Percentiles rank a stretch among this genome's conserved stretches.
Conservation (phyloP, 2,113 vertebrate species). For the Nycticryphes semicollaris region DNA sequence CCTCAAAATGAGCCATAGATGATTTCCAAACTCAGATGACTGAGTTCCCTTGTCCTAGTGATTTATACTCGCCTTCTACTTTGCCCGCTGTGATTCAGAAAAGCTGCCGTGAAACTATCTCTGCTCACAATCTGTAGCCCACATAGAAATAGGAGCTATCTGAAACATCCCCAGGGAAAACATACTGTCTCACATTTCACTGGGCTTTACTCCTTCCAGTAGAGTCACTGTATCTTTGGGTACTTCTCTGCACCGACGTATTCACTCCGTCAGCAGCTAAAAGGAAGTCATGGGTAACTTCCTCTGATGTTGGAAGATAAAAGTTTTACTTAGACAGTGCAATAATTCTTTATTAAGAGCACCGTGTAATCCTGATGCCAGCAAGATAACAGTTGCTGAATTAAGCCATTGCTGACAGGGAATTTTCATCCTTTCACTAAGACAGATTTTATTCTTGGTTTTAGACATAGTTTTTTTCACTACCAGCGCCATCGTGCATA, state of each 20-base stretch:
- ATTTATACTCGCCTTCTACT: neutral
- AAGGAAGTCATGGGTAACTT: neutral
- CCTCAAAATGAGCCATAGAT: neutral
- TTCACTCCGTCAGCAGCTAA: neutral
- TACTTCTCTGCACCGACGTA: fast-evolving
- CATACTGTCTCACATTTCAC: neutral
- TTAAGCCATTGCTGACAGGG: neutral
- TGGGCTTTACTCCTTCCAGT: neutral
- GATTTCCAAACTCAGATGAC: neutral
- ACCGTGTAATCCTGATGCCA: neutral
- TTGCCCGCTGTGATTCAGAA: neutral
- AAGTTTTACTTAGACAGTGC: neutral
- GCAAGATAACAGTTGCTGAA: neutral
- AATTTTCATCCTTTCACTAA: neutral
- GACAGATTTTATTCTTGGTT: neutral
- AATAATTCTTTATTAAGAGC: neutral
- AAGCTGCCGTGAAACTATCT: neutral
- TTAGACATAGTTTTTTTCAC: neutral
- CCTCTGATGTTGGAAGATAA: neutral
- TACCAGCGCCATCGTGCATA: neutral
- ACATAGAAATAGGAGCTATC: neutral
- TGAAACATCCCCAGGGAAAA: neutral
- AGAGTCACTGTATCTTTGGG: neutral
- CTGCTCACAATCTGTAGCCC: neutral
- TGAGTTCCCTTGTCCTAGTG: neutral